These are phyloP conservation scores for Lycaon pictus DNA, from an alignment of 2,113 vertebrate genomes.

Conservation along the genomic window DNA sequence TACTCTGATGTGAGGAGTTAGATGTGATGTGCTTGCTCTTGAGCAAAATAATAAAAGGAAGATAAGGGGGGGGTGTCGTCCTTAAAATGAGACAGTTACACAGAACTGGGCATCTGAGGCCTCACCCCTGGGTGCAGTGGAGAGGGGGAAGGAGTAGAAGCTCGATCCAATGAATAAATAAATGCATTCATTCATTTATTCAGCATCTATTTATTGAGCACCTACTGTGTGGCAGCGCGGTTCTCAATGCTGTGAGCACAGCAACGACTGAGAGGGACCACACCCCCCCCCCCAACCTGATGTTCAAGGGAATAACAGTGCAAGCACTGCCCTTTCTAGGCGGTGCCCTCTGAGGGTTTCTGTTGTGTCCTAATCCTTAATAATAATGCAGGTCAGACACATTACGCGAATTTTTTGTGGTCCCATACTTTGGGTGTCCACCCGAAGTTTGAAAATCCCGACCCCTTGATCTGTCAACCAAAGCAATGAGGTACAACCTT, in stretches of 20 bases:
- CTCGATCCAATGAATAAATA: background rate
- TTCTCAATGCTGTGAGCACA: background rate
- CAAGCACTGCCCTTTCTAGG: background rate
- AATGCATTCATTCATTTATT: background rate
- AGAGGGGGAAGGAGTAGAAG: background rate
- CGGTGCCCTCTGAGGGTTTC: background rate
- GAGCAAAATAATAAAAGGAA: background rate
- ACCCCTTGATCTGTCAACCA: background rate
- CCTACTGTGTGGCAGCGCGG: background rate
- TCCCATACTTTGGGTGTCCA: background rate
- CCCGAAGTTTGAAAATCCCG: background rate
- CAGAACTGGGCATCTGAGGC: background rate
- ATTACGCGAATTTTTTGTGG: background rate
- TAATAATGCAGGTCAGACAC: background rate
- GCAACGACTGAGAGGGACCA: background rate
- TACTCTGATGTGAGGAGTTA: background rate
- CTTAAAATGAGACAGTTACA: background rate
- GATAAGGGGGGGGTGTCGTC: background rate
- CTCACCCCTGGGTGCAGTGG: no score
- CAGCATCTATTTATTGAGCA: background rate
- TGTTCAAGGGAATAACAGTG: no score
- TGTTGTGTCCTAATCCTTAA: background rate
- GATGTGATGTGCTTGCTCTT: background rate
- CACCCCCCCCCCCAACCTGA: background rate
- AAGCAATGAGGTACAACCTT: background rate